These are phyloP conservation scores for Octopus bimaculoides DNA, from an alignment of 1,140 invertebrate genomes.

Conservation along the genomic window DNA sequence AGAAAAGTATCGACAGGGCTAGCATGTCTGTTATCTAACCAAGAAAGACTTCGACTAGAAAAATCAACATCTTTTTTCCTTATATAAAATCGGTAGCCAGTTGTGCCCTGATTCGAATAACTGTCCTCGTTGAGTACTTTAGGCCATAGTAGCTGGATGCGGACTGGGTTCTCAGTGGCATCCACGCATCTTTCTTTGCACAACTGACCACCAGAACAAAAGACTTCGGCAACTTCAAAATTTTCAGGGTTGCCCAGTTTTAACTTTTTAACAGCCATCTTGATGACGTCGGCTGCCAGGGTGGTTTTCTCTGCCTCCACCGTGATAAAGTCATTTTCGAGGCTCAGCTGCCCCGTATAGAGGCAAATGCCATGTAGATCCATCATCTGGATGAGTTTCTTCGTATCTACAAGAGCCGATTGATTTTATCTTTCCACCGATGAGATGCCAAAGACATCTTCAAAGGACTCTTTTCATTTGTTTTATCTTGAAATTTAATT, in stretches of 20 bases:
- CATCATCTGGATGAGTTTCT: slow-evolving; percentile 43
- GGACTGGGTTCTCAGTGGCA: slow-evolving; percentile 82
- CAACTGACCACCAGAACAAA: slow-evolving; percentile 71
- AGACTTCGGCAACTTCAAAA: slow-evolving; percentile 89
- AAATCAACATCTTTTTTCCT: slow-evolving; percentile 48
- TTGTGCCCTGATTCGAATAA: slow-evolving; percentile 67
- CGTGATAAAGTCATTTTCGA: slow-evolving; percentile 84
- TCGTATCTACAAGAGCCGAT: slow-evolving; percentile 16
- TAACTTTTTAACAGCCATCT: slow-evolving; percentile 78
- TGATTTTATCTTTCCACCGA: background rate
- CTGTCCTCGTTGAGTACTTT: slow-evolving; percentile 58
- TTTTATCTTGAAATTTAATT: no score
- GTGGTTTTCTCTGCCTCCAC: slow-evolving; percentile 91
- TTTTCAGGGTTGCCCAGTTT: slow-evolving; percentile 68
- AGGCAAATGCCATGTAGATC: slow-evolving; percentile 69
- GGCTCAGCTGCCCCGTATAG: slow-evolving; percentile 84
- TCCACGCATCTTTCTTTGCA: slow-evolving; percentile 90
- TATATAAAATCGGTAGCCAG: slow-evolving; percentile 55
- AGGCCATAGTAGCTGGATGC: slow-evolving; percentile 91
- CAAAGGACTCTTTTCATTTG: background rate
- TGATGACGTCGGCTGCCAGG: slow-evolving; percentile 83
- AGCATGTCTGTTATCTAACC: slow-evolving; percentile 74
- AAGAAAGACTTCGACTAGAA: slow-evolving; percentile 57
- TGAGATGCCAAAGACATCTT: background rate
- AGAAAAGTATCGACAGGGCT: slow-evolving; percentile 79